These are phyloP conservation scores for Drosophila arizonae DNA, from an alignment of 1,140 invertebrate species.

Conservation along the genomic window DNA sequence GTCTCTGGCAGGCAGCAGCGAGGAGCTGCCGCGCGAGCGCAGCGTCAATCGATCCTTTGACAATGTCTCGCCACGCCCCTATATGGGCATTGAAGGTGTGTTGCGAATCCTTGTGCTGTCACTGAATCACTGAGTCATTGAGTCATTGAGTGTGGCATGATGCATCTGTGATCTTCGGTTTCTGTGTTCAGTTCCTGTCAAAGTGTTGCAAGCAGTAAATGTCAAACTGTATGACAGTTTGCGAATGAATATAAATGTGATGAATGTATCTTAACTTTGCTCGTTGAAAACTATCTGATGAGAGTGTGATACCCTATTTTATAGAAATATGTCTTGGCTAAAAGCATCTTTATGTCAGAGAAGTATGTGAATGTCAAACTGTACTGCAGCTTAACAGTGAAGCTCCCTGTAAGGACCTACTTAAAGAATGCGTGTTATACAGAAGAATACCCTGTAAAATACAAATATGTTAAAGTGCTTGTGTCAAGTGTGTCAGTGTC, in stretches of 20 bases:
- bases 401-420: background rate
- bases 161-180: background rate
- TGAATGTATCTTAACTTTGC: no score
- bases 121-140: no score
- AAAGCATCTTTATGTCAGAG: no score
- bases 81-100: slow-evolving; percentile 71
- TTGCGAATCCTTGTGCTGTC: slow-evolving; percentile 29
- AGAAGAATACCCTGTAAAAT: background rate
- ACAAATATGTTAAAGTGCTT: no score
- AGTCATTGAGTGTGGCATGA: no score
- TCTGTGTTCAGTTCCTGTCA: background rate
- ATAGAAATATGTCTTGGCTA: no score
- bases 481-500: no score
- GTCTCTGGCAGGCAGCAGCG: slow-evolving; percentile 47
- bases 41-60: slow-evolving; percentile 69
- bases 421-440: background rate
- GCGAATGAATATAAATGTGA: background rate
- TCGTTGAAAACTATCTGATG: no score
- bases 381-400: background rate
- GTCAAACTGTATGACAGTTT: background rate
- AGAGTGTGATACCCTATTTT: no score
- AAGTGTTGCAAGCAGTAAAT: slow-evolving; percentile 2
- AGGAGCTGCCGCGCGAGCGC: slow-evolving; percentile 53
- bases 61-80: slow-evolving; percentile 79
- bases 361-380: background rate